Conservation (phyloP, 2,113 vertebrate species). For the Ariopsis seemanni region DNA sequence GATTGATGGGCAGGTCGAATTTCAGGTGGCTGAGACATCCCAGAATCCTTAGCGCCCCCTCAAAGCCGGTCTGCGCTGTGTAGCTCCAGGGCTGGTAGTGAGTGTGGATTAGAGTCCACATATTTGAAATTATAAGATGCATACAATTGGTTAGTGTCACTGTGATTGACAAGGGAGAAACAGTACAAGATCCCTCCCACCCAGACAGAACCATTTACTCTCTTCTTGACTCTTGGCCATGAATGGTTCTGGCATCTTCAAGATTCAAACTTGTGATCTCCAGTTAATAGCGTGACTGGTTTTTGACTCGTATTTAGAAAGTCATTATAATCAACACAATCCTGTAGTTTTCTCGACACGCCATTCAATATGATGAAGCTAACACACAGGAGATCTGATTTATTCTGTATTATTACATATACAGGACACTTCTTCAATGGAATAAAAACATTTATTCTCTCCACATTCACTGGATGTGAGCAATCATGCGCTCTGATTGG, state of each 20-base stretch:
- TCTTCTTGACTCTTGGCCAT: not conserved
- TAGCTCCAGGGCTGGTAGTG: constrained; percentile 98
- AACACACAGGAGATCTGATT: no score
- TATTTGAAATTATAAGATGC: not conserved
- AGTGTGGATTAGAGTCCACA: constrained; percentile 77
- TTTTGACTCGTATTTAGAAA: not conserved
- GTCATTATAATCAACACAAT: not conserved
- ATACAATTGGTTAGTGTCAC: not conserved
- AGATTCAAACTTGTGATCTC: not conserved
- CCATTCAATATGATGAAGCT: no score
- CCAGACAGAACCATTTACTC: not conserved
- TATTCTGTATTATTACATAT: no score
- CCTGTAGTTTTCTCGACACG: not conserved
- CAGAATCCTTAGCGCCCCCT: constrained; percentile 87
- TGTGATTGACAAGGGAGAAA: not conserved
- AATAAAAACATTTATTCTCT: no score
- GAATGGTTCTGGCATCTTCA: not conserved
- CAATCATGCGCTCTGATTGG: no score
- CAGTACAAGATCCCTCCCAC: not conserved
- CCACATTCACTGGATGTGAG: no score
- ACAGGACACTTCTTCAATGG: no score
- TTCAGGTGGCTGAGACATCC: constrained; percentile 90
- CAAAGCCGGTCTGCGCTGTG: constrained; percentile 94
- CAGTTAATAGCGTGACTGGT: not conserved
- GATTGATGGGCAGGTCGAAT: constrained; percentile 92